Base-by-base conservation (phyloP, 2,797 vertebrate genomes). In the Sebastes kiyomatsui region DNA sequence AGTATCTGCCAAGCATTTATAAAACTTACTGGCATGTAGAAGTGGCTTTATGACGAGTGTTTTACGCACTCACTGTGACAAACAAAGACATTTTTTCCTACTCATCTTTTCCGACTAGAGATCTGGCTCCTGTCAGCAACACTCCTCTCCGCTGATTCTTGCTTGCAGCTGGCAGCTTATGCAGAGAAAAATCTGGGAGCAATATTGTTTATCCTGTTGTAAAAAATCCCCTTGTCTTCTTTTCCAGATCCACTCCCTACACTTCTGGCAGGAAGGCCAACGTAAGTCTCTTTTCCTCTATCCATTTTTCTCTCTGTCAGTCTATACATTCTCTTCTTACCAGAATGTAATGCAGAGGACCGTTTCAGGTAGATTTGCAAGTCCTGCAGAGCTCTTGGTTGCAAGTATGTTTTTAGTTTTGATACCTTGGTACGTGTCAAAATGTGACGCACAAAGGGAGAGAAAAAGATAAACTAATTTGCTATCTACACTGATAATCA, bases 191-290 rank as follows among this genome's bases (percentile, higher is more conserved):
- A 82, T 94, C 90, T 93, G 92, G 88, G 79, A 88, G 71, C 66
- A 90, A 90, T 92, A 89, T 91, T 93, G 87, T 91, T 93, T 88
- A 87, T 87, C 81, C 90, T 89, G 78, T 90, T 79, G 72, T 94
- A 81, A 91, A 90, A 92, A 75, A 80, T 87, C 58, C 88, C 78
- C 79, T 70, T 88, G 88, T 92, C 91, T 85, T 92, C 86, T 95
- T 88, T 94, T 94, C 79, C 94, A 99, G 98, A 98, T 90, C 98
- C 97, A 35, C 96, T 97, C 70, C 98, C 98, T 72, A 99, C 98
- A 7, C 96, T 96, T 64, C 96, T 97, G 90, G 93, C 97, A 60
- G 97, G 98, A 96, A 91, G 91, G 61, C 94, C 97, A 83, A 97
- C 96, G 98, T 99, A 96, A 99, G 98, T 99, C 76, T 9, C 49